Percentiles rank a stretch among this genome's conserved stretches.
phyloP scores from a whole-genome alignment of 2,888 invertebrate species.

The Kryphioiulus occultus region DNA sequence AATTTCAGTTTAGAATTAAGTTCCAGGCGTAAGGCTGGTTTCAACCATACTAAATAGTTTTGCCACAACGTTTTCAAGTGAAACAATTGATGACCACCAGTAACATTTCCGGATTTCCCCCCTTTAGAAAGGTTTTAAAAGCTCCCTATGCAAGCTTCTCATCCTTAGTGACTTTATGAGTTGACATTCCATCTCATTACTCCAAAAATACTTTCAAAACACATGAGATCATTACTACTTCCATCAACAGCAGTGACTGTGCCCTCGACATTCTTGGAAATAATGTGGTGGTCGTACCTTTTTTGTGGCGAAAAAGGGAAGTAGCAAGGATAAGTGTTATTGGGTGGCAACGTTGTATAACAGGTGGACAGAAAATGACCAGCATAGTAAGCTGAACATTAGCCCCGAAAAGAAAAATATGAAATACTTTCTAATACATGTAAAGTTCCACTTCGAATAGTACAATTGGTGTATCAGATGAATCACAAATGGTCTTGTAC shows the following conservation, averaged over 20 bases:
- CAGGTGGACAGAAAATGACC: background rate
- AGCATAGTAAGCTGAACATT: background rate
- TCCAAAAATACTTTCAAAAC: background rate
- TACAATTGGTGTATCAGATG: no score
- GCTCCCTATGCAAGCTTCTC: background rate
- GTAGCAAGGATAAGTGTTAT: background rate
- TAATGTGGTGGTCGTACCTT: background rate
- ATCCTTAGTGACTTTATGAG: slow-evolving; percentile 30
- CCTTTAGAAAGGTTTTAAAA: background rate
- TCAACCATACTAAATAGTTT: no score
- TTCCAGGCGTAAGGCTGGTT: no score
- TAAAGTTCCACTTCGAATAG: no score
- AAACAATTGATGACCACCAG: background rate
- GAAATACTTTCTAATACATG: no score
- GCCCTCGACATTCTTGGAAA: slow-evolving; percentile 20
- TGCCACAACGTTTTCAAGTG: background rate
- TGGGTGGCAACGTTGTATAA: background rate
- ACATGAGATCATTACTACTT: slow-evolving; percentile 27
- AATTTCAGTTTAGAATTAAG: no score
- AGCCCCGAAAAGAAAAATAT: background rate
- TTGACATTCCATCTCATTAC: slow-evolving; percentile 31
- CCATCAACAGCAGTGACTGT: slow-evolving; percentile 24
- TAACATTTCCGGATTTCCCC: background rate
- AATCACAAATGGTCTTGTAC: no score
- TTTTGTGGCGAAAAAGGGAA: background rate